Conservation (phyloP, 2,888 invertebrate species). For the Spilarctia lutea region DNA sequence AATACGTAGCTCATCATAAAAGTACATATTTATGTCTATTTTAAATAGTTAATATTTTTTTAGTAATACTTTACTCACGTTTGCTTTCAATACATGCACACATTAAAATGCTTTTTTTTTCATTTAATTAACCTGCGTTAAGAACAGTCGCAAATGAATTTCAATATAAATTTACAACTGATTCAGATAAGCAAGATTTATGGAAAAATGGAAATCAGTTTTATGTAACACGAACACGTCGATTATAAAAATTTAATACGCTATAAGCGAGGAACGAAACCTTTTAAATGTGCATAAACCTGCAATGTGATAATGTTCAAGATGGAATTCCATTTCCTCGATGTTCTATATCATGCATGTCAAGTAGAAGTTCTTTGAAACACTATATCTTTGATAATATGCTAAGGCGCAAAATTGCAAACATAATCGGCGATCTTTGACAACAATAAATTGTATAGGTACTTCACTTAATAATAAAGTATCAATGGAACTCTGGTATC, state of each 20-base stretch:
- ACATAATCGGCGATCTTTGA: background rate
- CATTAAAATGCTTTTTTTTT: background rate
- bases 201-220: background rate
- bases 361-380: constrained; percentile 15
- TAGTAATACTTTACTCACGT: background rate
- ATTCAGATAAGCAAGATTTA: background rate
- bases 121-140: background rate
- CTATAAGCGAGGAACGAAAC: background rate
- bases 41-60: background rate
- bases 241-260: background rate
- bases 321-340: constrained; percentile 13
- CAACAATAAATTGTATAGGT: background rate
- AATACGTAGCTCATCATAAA: too few relatives aligned
- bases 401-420: background rate
- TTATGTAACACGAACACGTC: background rate
- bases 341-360: constrained; percentile 3
- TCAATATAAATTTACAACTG: background rate
- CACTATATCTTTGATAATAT: constrained; percentile 7
- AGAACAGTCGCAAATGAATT: background rate
- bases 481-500: too few relatives aligned
- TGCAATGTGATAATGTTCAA: constrained; percentile 18
- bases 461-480: too few relatives aligned
- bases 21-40: too few relatives aligned
- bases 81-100: background rate
- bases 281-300: constrained; percentile 12